These are phyloP conservation scores for Gallinago solitaria DNA, from an alignment of 2,797 vertebrate genomes.

Conservation along the genomic window DNA sequence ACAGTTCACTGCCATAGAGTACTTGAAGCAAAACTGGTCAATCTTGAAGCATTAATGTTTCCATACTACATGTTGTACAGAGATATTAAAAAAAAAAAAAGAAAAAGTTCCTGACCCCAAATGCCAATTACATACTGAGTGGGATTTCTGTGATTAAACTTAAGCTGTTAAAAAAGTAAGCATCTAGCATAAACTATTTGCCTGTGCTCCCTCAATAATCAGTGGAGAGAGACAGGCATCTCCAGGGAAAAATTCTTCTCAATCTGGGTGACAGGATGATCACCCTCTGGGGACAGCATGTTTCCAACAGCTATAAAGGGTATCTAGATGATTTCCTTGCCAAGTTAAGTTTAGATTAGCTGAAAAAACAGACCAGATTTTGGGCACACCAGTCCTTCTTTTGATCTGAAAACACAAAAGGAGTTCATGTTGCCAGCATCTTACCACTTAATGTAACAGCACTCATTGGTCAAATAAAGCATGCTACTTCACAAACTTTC, in stretches of 20 bases:
- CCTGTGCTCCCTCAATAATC: neutral
- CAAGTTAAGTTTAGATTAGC: neutral
- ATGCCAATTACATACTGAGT: neutral
- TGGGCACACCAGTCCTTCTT: neutral
- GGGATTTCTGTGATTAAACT: neutral
- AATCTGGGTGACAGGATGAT: neutral
- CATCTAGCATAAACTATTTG: neutral
- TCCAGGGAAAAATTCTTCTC: neutral
- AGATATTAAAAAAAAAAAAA: neutral
- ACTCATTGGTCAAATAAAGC: neutral
- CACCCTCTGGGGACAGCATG: neutral
- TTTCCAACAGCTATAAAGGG: neutral
- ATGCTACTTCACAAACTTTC: neutral
- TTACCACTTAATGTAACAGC: neutral
- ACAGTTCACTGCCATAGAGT: neutral
- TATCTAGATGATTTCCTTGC: neutral
- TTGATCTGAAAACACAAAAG: neutral
- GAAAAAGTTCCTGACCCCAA: neutral
- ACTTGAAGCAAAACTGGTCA: neutral
- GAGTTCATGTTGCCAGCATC: neutral
- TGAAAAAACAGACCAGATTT: conserved; percentile 18
- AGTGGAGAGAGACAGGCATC: neutral
- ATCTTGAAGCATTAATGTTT: neutral
- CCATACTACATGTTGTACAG: neutral
- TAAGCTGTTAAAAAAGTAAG: neutral